Base-by-base conservation (phyloP, 2,797 vertebrate species). In the Notoglanidium macrostoma region DNA sequence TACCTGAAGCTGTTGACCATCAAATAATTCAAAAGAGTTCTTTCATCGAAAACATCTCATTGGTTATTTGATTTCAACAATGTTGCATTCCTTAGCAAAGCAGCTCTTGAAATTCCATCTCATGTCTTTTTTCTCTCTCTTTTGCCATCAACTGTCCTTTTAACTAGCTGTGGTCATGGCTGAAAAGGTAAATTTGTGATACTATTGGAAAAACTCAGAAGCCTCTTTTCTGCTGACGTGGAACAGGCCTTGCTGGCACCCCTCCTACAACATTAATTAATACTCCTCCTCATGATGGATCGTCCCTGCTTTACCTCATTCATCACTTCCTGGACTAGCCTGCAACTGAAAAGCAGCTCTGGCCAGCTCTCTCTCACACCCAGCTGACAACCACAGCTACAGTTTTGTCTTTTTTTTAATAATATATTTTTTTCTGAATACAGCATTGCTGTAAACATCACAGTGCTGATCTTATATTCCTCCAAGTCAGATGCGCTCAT, bases 221-320 rank as follows among this genome's bases (percentile, higher is more conserved):
- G 77, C 23, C 32, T 68, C 32, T 78, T 21, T 54, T 76, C 67
- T 95, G 93, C 94, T 95, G 93, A 96, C 94, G 94, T 94, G 93
- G 91, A 94, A 89, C 91, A 89, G 91, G 89, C 89, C 84, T 91
- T 46, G 65, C 93, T 92, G 93, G 92, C 92, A 88, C 91, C 40
- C 92, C 93, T 95, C 94, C 94, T 94, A 94, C 94, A 94, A 92
- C 94, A 95, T 95, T 95, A 95, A 96, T 96, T 95, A 96, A 95
- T 94, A 93, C 91, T 87, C 84, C 32, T 88, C 90, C 90, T 92
- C 83, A 90, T 96, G 95, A 96, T 95, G 93, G 94, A 96, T 94
- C 91, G 93, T 94, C 92, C 92, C 92, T 92, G 92, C 92, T 94
- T 92, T 92, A 90, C 92, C 93, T 93, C 95, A 95, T 96, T 95